phyloP scores from a whole-genome alignment of 2,797 vertebrate genomes.

The Bradypus variegatus region DNA sequence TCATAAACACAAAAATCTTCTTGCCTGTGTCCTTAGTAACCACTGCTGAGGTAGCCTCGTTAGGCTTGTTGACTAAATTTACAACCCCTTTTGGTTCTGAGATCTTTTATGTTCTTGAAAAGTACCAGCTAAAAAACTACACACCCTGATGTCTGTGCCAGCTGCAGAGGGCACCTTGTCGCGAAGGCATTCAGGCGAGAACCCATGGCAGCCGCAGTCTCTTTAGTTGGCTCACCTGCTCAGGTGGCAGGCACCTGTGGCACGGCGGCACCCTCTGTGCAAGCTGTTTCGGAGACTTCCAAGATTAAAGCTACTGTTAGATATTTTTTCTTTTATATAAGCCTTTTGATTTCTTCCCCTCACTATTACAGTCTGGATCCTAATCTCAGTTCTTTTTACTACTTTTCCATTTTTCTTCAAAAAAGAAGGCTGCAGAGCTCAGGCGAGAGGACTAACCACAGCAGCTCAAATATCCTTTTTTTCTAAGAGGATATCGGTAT shows the following conservation, averaged over 20 bases:
- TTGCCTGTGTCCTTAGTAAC: too few relatives aligned
- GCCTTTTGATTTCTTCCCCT: slow-evolving; percentile 25
- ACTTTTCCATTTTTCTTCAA: neutral
- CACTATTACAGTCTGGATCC: slow-evolving; percentile 18
- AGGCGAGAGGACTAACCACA: neutral
- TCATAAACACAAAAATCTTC: neutral
- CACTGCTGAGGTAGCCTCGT: neutral
- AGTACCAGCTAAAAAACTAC: neutral
- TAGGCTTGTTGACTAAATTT: neutral
- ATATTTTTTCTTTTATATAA: slow-evolving; percentile 34
- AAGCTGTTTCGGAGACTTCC: slow-evolving; percentile 37
- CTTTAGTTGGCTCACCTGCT: slow-evolving; percentile 37
- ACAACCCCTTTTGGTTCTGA: neutral
- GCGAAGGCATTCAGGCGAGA: neutral
- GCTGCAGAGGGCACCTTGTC: slow-evolving; percentile 34
- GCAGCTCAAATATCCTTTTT: neutral
- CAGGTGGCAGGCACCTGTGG: neutral
- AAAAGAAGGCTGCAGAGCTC: neutral
- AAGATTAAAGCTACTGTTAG: slow-evolving; percentile 50
- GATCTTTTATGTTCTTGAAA: slow-evolving; percentile 27
- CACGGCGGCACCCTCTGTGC: neutral
- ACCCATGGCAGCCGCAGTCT: slow-evolving; percentile 16
- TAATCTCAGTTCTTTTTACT: slow-evolving; percentile 37
- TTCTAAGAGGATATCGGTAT: neutral
- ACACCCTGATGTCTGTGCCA: neutral